These are phyloP conservation scores for Bursaphelenchus okinawaensis DNA, from an alignment of 2,888 invertebrate species.

Conservation along the genomic window DNA sequence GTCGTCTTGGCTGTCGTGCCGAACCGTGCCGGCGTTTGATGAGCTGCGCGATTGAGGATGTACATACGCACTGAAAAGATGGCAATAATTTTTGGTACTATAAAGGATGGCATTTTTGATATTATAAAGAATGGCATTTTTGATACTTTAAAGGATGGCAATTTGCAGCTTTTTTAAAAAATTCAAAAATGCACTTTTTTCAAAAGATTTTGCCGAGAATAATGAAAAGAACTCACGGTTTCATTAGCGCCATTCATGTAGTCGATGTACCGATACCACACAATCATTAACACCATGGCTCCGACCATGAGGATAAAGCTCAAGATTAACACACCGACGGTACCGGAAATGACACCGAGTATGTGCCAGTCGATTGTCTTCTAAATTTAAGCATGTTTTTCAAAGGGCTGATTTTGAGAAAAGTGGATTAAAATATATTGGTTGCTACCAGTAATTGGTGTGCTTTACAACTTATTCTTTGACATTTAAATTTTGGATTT, in stretches of 20 bases:
- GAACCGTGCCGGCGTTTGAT: slow-evolving; percentile 20
- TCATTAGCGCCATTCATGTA: slow-evolving; percentile 43
- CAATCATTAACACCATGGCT: slow-evolving; percentile 36
- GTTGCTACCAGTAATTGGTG: not conserved
- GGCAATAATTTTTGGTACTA: not conserved
- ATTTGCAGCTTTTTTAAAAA: not conserved
- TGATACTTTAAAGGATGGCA: not conserved
- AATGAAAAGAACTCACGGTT: slow-evolving; percentile 28
- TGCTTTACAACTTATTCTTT: not conserved
- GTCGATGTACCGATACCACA: slow-evolving; percentile 49
- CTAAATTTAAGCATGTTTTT: slow-evolving; percentile 20
- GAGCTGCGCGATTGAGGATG: slow-evolving; percentile 17
- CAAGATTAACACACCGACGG: slow-evolving; percentile 37
- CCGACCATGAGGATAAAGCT: slow-evolving; percentile 31
- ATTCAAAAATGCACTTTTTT: not conserved
- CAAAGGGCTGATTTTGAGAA: no score
- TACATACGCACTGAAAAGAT: slow-evolving; percentile 28
- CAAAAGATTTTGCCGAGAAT: not conserved
- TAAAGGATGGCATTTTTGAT: not conserved
- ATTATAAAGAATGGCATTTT: not conserved
- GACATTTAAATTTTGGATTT: not conserved
- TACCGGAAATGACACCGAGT: slow-evolving; percentile 36
- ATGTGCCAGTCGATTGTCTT: slow-evolving; percentile 32
- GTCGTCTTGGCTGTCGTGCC: slow-evolving; percentile 11
- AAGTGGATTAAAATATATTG: not conserved